Evolutionary conservation across 2,888 invertebrate genomes (phyloP).

Genomic region (Chironomus riparius): DNA sequence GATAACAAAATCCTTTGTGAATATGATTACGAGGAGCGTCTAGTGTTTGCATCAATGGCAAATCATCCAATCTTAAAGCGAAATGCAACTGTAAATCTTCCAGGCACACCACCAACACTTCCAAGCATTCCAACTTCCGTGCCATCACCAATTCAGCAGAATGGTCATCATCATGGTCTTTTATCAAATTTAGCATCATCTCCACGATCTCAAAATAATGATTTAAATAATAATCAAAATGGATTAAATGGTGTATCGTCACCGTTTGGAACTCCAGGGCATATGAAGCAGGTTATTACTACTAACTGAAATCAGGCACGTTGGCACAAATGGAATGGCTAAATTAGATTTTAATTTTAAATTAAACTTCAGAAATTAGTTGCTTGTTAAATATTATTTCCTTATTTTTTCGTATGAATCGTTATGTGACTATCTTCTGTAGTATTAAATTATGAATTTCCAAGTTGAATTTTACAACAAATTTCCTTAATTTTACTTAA

Average conservation of each 20-base stretch:
- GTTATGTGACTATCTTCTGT: no score
- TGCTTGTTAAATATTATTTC: slow-evolving; percentile 11
- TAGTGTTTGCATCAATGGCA: slow-evolving; percentile 92
- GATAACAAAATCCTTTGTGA: slow-evolving; percentile 97
- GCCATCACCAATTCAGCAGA: slow-evolving; percentile 10
- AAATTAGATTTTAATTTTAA: background rate
- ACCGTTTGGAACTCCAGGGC: slow-evolving; percentile 37
- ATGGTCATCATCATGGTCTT: slow-evolving; percentile 20
- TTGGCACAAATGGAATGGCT: slow-evolving; percentile 25
- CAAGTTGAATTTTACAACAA: background rate
- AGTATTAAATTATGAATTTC: no score
- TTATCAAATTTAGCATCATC: background rate
- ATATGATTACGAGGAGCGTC: slow-evolving; percentile 92
- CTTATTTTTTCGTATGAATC: background rate
- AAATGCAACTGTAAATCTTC: slow-evolving; percentile 33
- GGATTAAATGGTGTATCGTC: slow-evolving; percentile 36
- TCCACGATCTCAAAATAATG: slow-evolving; percentile 18
- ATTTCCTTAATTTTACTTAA: background rate
- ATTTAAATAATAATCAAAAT: slow-evolving; percentile 19
- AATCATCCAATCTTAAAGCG: slow-evolving; percentile 61
- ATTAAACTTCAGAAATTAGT: background rate
- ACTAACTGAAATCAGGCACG: slow-evolving; percentile 25
- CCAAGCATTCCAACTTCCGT: slow-evolving; percentile 20
- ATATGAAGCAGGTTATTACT: slow-evolving; percentile 35
- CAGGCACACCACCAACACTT: background rate